Evolutionary conservation across 2,888 invertebrate species (phyloP).

Genomic region (Germaria angustata): DNA sequence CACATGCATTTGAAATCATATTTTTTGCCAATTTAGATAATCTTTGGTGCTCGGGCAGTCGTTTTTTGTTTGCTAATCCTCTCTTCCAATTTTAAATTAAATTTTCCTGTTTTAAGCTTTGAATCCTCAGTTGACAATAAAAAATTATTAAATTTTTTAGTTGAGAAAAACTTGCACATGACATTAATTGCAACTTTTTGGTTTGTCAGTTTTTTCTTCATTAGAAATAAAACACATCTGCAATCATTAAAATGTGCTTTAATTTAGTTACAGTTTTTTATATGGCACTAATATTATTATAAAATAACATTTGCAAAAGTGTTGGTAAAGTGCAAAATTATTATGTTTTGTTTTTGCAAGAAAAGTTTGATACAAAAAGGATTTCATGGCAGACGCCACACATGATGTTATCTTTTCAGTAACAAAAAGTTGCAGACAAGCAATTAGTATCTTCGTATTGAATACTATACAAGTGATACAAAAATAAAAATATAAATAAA

Average conservation of each 20-base stretch:
- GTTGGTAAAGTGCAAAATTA: constrained; percentile 3
- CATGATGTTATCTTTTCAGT: background rate
- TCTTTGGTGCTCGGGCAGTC: no score
- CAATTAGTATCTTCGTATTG: constrained; percentile 3
- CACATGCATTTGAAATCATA: no score
- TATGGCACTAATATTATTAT: background rate
- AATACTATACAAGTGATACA: background rate
- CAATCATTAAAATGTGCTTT: background rate
- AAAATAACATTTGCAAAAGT: constrained; percentile 6
- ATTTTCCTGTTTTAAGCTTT: no score
- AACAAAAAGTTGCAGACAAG: background rate
- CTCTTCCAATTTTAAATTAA: no score
- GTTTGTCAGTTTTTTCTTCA: background rate
- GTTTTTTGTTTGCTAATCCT: no score
- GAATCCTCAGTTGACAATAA: background rate
- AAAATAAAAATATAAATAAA: background rate
- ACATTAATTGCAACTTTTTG: no score
- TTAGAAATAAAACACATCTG: constrained; percentile 1
- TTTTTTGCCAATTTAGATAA: no score
- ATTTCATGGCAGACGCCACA: background rate
- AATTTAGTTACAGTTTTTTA: constrained; percentile 37
- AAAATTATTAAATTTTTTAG: no score
- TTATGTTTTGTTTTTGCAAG: background rate
- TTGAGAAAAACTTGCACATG: no score
- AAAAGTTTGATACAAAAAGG: background rate